Percentiles rank a stretch among this genome's conserved stretches.
phyloP scores from a whole-genome alignment of 2,888 invertebrate genomes.

The Encarsia formosa region DNA sequence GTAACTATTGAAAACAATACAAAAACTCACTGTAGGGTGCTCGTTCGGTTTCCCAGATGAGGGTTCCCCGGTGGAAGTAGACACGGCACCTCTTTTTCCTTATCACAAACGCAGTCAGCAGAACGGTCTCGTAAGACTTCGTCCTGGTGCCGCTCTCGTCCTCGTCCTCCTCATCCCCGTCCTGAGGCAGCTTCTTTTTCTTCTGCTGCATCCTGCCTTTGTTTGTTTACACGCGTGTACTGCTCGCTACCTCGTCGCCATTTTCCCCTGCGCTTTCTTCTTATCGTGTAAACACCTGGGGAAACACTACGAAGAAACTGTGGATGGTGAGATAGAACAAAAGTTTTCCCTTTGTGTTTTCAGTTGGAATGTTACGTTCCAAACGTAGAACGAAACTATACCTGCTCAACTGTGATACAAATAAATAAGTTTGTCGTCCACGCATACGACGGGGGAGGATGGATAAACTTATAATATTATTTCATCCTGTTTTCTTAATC shows the following conservation, averaged over 20 bases:
- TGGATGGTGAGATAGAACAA: too few species aligned
- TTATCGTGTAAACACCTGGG: too few species aligned
- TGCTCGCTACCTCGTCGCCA: background rate
- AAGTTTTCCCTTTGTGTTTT: too few species aligned
- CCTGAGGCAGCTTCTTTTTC: background rate
- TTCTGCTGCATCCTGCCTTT: background rate
- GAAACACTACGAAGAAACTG: too few species aligned
- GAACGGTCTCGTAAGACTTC: constrained; percentile 43
- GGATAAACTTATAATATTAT: too few species aligned
- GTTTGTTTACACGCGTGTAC: background rate
- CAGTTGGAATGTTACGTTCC: too few species aligned
- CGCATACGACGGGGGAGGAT: too few species aligned
- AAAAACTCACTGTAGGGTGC: constrained; percentile 55
- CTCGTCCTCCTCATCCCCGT: background rate
- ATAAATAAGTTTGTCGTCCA: too few species aligned
- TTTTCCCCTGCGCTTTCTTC: background rate
- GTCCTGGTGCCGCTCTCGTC: too few species aligned
- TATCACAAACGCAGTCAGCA: constrained; percentile 58
- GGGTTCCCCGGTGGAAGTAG: constrained; percentile 59
- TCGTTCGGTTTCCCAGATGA: constrained; percentile 63
- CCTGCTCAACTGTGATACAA: too few species aligned
- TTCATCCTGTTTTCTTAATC: too few species aligned
- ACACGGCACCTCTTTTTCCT: constrained; percentile 62
- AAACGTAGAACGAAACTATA: too few species aligned
- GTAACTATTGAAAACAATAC: background rate